Evolutionary conservation across 2,113 vertebrate species (phyloP), one percentile per base, ranked within the genome.

Genomic region (Syngnathus scovelli): DNA sequence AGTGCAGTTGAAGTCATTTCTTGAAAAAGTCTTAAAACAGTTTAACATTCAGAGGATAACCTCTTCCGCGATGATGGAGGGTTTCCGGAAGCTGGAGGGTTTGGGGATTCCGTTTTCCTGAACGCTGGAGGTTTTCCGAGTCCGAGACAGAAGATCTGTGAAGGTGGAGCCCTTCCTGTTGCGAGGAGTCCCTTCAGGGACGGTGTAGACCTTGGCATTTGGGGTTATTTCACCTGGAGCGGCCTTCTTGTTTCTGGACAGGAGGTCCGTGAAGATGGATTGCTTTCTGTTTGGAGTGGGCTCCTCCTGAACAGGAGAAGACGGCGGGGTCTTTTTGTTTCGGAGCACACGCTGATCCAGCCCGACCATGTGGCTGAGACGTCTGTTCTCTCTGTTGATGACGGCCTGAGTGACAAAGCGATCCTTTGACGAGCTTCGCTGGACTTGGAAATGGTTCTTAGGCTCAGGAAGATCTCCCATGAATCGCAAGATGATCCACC

Each of bases 391-490:
- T 67, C 87, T 85, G 36, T 76, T 77, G 1, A 82, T 69, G 68
- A 90, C 64, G 18, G 90, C 89, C 61, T 84, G 67, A 0, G 82
- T 82, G 12, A 91, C 36, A 7, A 83, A 61, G 33, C 62, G 73
- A 5, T 84, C 83, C 37, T 69, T 67, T 19, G 13, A n/a, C 9
- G 67, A 15, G 21, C 27, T 5, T 59, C 55, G 62, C 19, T 54
- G 65, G 23, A 61, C 76, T 61, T 74, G 86, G 54, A 89, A 70
- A 65, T 85, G 90, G n/a, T 90, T 85, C 67, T 83, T 88, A 8
- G 94, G 95, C 73, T 99, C 97, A 1, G 95, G 93, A 15, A 97
- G 90, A 68, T 98, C 96, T 6, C 96, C 97, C 95, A 98, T 96
- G 88, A 99, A 99, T 78, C 96, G 92, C 85, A 98, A 82, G 79